Conservation (phyloP, 2,797 vertebrate genomes). For the Syngnathus rostellatus region DNA sequence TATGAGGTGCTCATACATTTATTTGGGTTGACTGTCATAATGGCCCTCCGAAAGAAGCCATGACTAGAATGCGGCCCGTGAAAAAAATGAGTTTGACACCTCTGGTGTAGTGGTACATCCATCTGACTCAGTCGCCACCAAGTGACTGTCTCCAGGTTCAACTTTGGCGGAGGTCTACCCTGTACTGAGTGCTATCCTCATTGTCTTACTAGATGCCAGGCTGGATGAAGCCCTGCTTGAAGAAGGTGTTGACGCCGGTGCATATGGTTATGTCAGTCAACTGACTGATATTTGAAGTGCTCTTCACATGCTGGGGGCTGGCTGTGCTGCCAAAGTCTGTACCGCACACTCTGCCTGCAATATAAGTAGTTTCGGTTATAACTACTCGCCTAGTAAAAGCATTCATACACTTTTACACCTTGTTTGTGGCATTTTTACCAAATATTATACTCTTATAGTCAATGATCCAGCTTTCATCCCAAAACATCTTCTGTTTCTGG, state of each 20-base stretch:
- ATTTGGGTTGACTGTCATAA: no score
- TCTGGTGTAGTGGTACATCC: not conserved
- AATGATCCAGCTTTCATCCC: slow-evolving; percentile 78
- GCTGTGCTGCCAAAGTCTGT: slow-evolving; percentile 55
- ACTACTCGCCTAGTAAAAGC: no score
- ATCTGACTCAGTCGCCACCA: not conserved
- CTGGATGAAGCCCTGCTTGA: slow-evolving; percentile 62
- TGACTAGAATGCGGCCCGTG: no score
- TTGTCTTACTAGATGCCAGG: slow-evolving; percentile 65
- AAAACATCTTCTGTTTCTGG: slow-evolving; percentile 78
- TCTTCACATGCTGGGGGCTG: slow-evolving; percentile 59
- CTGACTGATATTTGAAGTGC: slow-evolving; percentile 53
- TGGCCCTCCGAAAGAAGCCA: no score
- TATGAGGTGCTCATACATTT: no score
- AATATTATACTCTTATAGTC: slow-evolving; percentile 68
- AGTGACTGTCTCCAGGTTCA: no score
- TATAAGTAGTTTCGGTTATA: no score
- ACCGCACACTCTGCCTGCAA: slow-evolving; percentile 50
- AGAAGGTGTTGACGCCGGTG: slow-evolving; percentile 52
- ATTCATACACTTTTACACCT: not conserved
- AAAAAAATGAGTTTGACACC: no score
- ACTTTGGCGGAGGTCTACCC: not conserved
- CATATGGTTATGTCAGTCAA: slow-evolving; percentile 56
- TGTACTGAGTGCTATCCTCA: not conserved
- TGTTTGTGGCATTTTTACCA: slow-evolving; percentile 49